These are phyloP conservation scores for Trissonchulus latispiculum DNA, from an alignment of 2,888 invertebrate genomes.

Conservation along the genomic window DNA sequence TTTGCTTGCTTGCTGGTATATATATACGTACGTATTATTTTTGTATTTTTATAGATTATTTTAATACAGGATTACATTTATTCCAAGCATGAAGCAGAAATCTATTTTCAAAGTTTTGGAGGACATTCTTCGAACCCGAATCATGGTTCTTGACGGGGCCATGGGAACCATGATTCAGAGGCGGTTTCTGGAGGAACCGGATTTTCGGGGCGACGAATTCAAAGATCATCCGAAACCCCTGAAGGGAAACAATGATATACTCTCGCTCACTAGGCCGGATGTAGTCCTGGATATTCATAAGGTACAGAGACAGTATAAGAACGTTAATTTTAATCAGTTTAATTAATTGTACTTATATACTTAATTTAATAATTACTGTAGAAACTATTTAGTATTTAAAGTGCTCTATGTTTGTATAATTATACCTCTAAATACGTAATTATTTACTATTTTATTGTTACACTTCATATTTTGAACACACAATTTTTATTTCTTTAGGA, in stretches of 20 bases:
- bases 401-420: constrained; percentile 1
- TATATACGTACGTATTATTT: too few relatives aligned
- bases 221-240: constrained; percentile 47
- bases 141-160: constrained; percentile 53
- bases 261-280: constrained; percentile 51
- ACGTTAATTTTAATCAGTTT: too few relatives aligned
- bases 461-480: too few relatives aligned
- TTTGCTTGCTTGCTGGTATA: too few relatives aligned
- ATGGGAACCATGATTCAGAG: constrained; percentile 57
- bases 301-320: too few relatives aligned
- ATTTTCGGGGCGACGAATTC: constrained; percentile 50
- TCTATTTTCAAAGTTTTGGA: background rate
- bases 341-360: too few relatives aligned
- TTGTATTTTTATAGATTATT: too few relatives aligned
- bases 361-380: too few relatives aligned
- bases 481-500: constrained; percentile 36
- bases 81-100: background rate
- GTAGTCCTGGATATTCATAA: constrained; percentile 51
- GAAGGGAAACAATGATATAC: constrained; percentile 54
- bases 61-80: too few relatives aligned
- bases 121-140: constrained; percentile 41
- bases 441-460: constrained; percentile 11
- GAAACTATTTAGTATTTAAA: constrained; percentile 16
- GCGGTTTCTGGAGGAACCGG: constrained; percentile 50
- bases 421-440: constrained; percentile 5